Percentiles rank a stretch among this genome's conserved stretches.
Evolutionary conservation across 1,140 invertebrate genomes (phyloP).

Genomic region (Ostrea edulis): DNA sequence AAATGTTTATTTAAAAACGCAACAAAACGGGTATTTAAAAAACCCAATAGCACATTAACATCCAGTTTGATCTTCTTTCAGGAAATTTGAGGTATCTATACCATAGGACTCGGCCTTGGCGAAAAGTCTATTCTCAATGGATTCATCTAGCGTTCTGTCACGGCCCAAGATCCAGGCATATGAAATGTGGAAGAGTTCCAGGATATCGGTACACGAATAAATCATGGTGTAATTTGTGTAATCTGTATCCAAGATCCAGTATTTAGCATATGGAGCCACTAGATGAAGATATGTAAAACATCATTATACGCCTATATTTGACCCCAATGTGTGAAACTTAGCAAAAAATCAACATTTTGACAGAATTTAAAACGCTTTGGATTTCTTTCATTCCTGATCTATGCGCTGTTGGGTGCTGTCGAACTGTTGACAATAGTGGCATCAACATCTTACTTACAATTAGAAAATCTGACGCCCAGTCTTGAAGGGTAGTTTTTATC

Average conservation of each 20-base stretch:
- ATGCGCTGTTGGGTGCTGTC: no score
- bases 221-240: conserved; percentile 62
- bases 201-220: conserved; percentile 59
- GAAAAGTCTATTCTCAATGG: conserved; percentile 44
- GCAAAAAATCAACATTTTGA: no score
- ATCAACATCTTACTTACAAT: neutral
- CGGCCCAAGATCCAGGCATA: conserved; percentile 64
- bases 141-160: conserved; percentile 44
- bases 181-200: conserved; percentile 53
- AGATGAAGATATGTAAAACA: neutral
- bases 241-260: conserved; percentile 65
- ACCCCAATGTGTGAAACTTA: neutral
- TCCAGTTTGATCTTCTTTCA: conserved; percentile 50
- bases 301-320: neutral
- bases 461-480: neutral
- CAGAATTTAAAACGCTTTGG: no score
- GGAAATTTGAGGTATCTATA: conserved; percentile 54
- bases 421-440: neutral
- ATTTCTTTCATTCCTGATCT: no score
- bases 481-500: neutral
- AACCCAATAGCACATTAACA: conserved; percentile 32
- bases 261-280: conserved; percentile 44
- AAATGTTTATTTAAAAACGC: neutral
- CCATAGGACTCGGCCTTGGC: conserved; percentile 45
- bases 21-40: neutral